Evolutionary conservation across 2,113 vertebrate species (phyloP).

Genomic region (Coreoperca whiteheadi): DNA sequence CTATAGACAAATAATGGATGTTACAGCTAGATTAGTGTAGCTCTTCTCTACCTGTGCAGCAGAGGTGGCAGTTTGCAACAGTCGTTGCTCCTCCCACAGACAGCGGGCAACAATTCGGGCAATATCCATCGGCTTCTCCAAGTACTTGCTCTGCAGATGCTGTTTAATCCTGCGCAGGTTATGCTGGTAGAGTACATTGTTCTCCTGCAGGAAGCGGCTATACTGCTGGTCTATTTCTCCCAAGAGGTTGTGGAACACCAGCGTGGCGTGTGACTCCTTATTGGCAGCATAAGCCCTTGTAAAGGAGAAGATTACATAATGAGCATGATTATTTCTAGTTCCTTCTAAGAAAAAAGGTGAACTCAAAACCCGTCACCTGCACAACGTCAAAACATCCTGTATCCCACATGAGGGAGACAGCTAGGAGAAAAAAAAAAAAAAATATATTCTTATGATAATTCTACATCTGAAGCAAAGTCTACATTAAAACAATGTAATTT

Average conservation of each 20-base stretch:
- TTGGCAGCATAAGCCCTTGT: slow-evolving; percentile 95
- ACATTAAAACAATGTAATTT: no score
- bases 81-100: slow-evolving; percentile 95
- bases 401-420: not conserved
- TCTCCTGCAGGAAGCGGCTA: slow-evolving; percentile 98
- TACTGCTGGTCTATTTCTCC: slow-evolving; percentile 99
- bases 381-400: not conserved
- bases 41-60: slow-evolving; percentile 89
- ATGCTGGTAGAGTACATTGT: slow-evolving; percentile 98
- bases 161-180: slow-evolving; percentile 98
- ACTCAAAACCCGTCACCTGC: not conserved
- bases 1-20: no score
- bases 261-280: slow-evolving; percentile 96
- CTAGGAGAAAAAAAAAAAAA: not conserved
- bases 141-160: slow-evolving; percentile 97
- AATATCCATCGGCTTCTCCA: slow-evolving; percentile 99
- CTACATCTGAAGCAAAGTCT: no score
- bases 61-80: slow-evolving; percentile 93
- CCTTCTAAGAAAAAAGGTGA: not conserved
- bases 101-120: slow-evolving; percentile 97
- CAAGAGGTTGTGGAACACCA: slow-evolving; percentile 98
- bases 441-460: no score
- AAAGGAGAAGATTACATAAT: not conserved
- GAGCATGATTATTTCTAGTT: not conserved
- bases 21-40: not conserved